These are phyloP conservation scores for Drosophila mayri DNA, from an alignment of 1,140 invertebrate genomes.

Conservation along the genomic window DNA sequence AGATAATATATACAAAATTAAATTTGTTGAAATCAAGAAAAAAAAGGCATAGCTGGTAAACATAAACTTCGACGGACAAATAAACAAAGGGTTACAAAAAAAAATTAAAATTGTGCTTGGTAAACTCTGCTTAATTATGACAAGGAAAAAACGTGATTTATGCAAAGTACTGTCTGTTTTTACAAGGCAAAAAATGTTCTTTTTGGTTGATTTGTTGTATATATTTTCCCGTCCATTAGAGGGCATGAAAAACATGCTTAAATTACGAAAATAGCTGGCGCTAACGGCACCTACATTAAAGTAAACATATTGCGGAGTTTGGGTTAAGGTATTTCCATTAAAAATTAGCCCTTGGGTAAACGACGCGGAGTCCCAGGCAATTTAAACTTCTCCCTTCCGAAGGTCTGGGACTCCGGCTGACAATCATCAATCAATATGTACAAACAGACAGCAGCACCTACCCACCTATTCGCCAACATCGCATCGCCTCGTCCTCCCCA, in stretches of 20 bases:
- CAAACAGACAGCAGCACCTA: slow-evolving; percentile 44
- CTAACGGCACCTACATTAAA: slow-evolving; percentile 56
- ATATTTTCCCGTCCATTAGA: slow-evolving; percentile 26
- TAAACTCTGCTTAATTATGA: slow-evolving; percentile 17
- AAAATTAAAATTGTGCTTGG: slow-evolving; percentile 1
- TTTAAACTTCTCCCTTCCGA: slow-evolving; percentile 70
- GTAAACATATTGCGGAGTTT: slow-evolving; percentile 58
- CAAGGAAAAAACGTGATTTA: slow-evolving; percentile 30
- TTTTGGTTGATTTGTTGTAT: slow-evolving; percentile 16
- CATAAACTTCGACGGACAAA: neutral
- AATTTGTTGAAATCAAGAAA: neutral
- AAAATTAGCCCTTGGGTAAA: slow-evolving; percentile 67
- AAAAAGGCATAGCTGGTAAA: neutral
- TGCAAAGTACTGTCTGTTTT: slow-evolving; percentile 16
- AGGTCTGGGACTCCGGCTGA: slow-evolving; percentile 53
- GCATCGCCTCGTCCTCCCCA: slow-evolving; percentile 6
- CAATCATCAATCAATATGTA: slow-evolving; percentile 79
- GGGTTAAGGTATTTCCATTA: slow-evolving; percentile 72
- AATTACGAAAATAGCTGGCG: slow-evolving; percentile 21
- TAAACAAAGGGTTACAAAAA: slow-evolving; percentile 4
- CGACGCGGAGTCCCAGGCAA: slow-evolving; percentile 52
- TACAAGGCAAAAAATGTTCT: neutral
- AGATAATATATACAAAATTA: neutral
- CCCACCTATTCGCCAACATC: neutral
- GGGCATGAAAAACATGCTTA: slow-evolving; percentile 20